phyloP scores from a whole-genome alignment of 2,113 vertebrate genomes.

The Carettochelys insculpta region DNA sequence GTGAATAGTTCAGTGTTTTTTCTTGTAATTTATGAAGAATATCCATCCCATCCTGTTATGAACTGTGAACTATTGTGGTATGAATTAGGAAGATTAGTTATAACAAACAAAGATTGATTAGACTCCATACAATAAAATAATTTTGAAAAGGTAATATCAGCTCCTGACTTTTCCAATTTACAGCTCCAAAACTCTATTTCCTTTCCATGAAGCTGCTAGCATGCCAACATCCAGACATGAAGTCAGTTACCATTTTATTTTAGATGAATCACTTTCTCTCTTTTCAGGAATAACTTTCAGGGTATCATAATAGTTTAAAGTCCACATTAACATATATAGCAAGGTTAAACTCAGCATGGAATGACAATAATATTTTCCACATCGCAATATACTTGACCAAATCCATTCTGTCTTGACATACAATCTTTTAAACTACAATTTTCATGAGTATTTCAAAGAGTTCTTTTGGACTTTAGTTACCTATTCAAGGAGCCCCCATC shows the following conservation, averaged over 20 bases:
- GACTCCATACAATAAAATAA: not conserved
- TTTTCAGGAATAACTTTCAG: not conserved
- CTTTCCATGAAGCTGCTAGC: not conserved
- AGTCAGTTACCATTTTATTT: not conserved
- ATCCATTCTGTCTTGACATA: not conserved
- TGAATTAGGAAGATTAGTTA: not conserved
- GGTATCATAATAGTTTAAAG: not conserved
- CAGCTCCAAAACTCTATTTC: not conserved
- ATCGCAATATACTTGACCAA: conserved; percentile 11
- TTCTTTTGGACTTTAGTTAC: not conserved
- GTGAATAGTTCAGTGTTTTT: not conserved
- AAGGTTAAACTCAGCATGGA: not conserved
- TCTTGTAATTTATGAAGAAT: not conserved
- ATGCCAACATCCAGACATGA: not conserved
- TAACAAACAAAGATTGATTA: not conserved
- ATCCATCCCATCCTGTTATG: not conserved
- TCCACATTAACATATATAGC: not conserved
- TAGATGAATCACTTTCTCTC: not conserved
- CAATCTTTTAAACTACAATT: not conserved
- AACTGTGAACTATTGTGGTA: not conserved
- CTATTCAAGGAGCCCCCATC: not conserved
- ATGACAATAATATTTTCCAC: not conserved
- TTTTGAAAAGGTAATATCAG: not conserved
- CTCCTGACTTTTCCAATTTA: not conserved
- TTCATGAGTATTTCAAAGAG: not conserved